A percentile compares a stretch with the other conserved stretches of the same genome.
These are phyloP conservation scores for Ectobius pallidus DNA, from an alignment of 2,888 invertebrate species.

Conservation along the genomic window DNA sequence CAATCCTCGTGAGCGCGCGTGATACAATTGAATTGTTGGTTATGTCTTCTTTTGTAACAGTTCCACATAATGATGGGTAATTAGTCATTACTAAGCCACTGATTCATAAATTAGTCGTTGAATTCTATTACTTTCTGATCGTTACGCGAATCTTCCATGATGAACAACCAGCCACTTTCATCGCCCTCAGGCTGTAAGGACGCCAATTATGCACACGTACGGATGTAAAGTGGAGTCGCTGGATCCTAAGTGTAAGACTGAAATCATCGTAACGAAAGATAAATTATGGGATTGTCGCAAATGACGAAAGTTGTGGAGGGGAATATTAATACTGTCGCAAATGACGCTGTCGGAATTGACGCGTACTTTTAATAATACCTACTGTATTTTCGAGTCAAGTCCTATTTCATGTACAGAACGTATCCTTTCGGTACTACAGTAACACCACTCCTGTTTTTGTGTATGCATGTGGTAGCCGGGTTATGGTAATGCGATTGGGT, in stretches of 20 bases:
- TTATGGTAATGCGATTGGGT: constrained; percentile 24
- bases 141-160: too few relatives aligned
- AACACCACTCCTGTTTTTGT: too few relatives aligned
- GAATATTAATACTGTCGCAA: neutral
- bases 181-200: neutral
- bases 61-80: too few relatives aligned
- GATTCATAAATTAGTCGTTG: neutral
- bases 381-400: too few relatives aligned
- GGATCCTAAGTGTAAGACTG: neutral
- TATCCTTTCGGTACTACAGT: too few relatives aligned
- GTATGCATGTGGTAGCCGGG: neutral
- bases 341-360: too few relatives aligned
- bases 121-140: too few relatives aligned
- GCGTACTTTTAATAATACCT: too few relatives aligned
- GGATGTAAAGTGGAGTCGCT: neutral
- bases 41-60: too few relatives aligned
- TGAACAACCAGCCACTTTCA: neutral
- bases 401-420: too few relatives aligned
- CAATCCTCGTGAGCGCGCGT: too few relatives aligned
- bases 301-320: neutral
- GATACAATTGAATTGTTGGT: too few relatives aligned
- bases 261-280: neutral
- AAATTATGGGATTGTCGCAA: neutral
- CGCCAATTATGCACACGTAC: neutral
- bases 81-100: neutral